Evolutionary conservation across 2,888 invertebrate genomes (phyloP).

Genomic region (Bellardia pandia): DNA sequence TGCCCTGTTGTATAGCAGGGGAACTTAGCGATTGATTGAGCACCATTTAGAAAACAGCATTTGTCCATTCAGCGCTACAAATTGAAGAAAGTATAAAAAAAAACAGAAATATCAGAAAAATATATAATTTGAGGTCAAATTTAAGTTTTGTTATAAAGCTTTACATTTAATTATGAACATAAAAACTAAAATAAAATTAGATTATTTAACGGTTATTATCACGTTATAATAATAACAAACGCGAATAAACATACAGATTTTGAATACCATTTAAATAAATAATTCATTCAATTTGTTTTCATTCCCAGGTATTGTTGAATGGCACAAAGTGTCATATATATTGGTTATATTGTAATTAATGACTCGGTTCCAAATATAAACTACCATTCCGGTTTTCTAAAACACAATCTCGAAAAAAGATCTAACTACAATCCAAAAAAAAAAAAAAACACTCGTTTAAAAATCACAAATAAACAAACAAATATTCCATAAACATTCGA

Average conservation of each 20-base stretch:
- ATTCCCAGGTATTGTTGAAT: slow-evolving; percentile 16
- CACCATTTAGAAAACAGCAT: slow-evolving; percentile 70
- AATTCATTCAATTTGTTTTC: slow-evolving; percentile 33
- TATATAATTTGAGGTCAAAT: slow-evolving; percentile 40
- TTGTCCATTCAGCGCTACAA: slow-evolving; percentile 36
- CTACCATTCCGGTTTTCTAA: slow-evolving; percentile 3
- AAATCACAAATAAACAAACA: slow-evolving; percentile 7
- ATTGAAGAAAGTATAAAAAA: slow-evolving; percentile 27
- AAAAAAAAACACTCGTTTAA: slow-evolving; percentile 19
- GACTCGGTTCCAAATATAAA: background rate
- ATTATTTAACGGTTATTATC: slow-evolving; percentile 35
- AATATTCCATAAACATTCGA: slow-evolving; percentile 21
- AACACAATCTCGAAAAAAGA: background rate
- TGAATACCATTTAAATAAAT: slow-evolving; percentile 25
- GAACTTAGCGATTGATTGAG: slow-evolving; percentile 67
- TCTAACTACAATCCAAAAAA: slow-evolving; percentile 6
- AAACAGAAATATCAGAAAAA: slow-evolving; percentile 27
- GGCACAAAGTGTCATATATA: slow-evolving; percentile 7
- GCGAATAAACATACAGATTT: background rate
- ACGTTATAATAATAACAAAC: background rate
- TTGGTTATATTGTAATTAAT: slow-evolving; percentile 42
- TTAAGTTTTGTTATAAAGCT: slow-evolving; percentile 20
- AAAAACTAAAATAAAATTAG: slow-evolving; percentile 27
- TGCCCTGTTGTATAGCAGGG: slow-evolving; percentile 61
- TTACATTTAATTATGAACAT: background rate